These are phyloP conservation scores for Halesus radiatus DNA, from an alignment of 1,140 invertebrate species.

Conservation along the genomic window DNA sequence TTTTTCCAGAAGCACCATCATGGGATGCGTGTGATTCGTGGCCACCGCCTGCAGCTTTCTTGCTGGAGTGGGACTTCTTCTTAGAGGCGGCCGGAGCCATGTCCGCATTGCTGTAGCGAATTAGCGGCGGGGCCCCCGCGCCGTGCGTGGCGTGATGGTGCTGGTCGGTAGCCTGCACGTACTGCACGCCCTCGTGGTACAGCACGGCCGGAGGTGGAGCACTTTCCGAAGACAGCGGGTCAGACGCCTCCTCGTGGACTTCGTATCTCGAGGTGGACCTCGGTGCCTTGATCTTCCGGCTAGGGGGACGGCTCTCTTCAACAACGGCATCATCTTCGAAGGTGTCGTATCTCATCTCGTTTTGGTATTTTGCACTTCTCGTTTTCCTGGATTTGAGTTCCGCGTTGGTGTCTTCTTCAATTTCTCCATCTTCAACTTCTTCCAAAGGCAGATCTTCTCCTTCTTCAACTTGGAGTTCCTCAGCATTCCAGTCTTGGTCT, in stretches of 20 bases:
- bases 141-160: conserved; percentile 64
- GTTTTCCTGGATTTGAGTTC: conserved; percentile 57
- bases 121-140: conserved; percentile 59
- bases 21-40: conserved; percentile 8
- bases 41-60: conserved; percentile 38
- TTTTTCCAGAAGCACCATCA: conserved; percentile 30
- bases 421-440: conserved; percentile 8
- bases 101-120: conserved; percentile 57
- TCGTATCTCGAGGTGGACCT: conserved; percentile 69
- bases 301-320: conserved; percentile 56
- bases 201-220: conserved; percentile 32
- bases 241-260: conserved; percentile 68
- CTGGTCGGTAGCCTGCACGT: conserved; percentile 61
- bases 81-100: conserved; percentile 27
- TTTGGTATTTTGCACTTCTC: conserved; percentile 6
- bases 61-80: conserved; percentile 33
- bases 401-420: conserved; percentile 51
- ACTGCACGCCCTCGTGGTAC: conserved; percentile 46
- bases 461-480: conserved; percentile 62
- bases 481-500: conserved; percentile 64
- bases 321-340: conserved; percentile 58
- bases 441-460: conserved; percentile 23
- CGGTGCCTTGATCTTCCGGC: conserved; percentile 56
- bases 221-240: conserved; percentile 60
- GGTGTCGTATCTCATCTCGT: conserved; percentile 60